Conservation (phyloP, 1,140 invertebrate genomes). For the Drosophila ogumai region DNA sequence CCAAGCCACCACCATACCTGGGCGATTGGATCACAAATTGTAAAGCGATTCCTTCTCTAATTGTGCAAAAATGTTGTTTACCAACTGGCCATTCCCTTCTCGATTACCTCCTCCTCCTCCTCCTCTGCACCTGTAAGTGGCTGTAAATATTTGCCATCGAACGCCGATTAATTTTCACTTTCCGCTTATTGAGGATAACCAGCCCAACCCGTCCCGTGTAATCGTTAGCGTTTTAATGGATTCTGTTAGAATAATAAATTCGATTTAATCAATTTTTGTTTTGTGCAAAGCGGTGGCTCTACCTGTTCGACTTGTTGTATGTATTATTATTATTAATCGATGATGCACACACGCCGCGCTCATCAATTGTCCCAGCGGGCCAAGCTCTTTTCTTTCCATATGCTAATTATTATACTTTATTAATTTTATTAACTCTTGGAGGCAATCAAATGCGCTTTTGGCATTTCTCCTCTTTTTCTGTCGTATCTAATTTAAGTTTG, state of each 20-base stretch:
- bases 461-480: slow-evolving; percentile 13
- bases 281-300: slow-evolving; percentile 15
- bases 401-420: slow-evolving; percentile 19
- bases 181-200: slow-evolving; percentile 40
- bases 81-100: slow-evolving; percentile 28
- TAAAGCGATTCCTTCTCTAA: slow-evolving; percentile 41
- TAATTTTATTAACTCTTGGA: slow-evolving; percentile 29
- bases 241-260: slow-evolving; percentile 49
- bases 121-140: background rate
- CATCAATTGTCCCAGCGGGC: slow-evolving; percentile 12
- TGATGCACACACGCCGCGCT: slow-evolving; percentile 31
- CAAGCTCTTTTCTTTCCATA: slow-evolving; percentile 8
- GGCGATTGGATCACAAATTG: slow-evolving; percentile 35
- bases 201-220: slow-evolving; percentile 50
- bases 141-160: slow-evolving; percentile 37
- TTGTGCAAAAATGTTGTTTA: slow-evolving; percentile 38
- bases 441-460: slow-evolving; percentile 3
- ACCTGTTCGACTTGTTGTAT: slow-evolving; percentile 33
- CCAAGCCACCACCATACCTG: slow-evolving; percentile 16
- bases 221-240: slow-evolving; percentile 51
- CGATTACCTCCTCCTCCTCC: background rate
- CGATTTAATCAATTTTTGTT: slow-evolving; percentile 41
- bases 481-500: slow-evolving; percentile 38
- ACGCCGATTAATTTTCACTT: slow-evolving; percentile 47
- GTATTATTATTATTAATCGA: slow-evolving; percentile 43